Conservation (phyloP, 2,888 invertebrate genomes). For the Epinotia bilunana region DNA sequence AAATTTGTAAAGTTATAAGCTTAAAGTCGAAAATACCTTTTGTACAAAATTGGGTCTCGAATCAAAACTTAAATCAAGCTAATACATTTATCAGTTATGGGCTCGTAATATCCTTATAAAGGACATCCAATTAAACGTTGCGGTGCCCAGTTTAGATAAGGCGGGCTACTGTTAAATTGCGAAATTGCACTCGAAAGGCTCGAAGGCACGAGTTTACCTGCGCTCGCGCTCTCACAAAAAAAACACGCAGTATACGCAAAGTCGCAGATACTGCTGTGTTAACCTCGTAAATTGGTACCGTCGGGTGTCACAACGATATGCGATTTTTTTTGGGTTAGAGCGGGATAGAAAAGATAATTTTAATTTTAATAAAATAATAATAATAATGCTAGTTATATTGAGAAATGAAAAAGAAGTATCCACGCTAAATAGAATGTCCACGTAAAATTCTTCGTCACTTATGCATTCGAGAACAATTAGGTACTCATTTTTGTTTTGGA, state of each 20-base stretch:
- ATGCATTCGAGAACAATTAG: too few species aligned
- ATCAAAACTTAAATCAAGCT: constrained; percentile 30
- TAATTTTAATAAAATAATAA: too few species aligned
- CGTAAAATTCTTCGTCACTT: too few species aligned
- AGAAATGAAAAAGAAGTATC: too few species aligned
- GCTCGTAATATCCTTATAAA: constrained; percentile 36
- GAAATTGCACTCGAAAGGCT: constrained; percentile 51
- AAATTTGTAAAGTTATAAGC: background rate
- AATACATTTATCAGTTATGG: constrained; percentile 32
- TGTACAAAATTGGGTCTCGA: background rate
- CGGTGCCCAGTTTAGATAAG: constrained; percentile 56
- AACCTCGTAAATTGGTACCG: background rate
- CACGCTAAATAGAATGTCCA: too few species aligned
- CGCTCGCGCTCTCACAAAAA: constrained; percentile 26
- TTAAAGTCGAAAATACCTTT: background rate
- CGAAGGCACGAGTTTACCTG: constrained; percentile 36
- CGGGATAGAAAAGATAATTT: too few species aligned
- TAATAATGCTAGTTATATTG: too few species aligned
- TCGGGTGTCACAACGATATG: background rate
- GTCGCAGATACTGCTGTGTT: constrained; percentile 13
- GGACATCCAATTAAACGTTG: constrained; percentile 45
- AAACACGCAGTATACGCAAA: constrained; percentile 37
- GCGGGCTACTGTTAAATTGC: constrained; percentile 62
- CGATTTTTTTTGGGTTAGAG: background rate
- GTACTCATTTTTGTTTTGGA: too few species aligned